Evolutionary conservation across 2,888 invertebrate genomes (phyloP), one percentile per base, ranked within the genome.

Genomic region (Acanthococcus lagerstroemiae): DNA sequence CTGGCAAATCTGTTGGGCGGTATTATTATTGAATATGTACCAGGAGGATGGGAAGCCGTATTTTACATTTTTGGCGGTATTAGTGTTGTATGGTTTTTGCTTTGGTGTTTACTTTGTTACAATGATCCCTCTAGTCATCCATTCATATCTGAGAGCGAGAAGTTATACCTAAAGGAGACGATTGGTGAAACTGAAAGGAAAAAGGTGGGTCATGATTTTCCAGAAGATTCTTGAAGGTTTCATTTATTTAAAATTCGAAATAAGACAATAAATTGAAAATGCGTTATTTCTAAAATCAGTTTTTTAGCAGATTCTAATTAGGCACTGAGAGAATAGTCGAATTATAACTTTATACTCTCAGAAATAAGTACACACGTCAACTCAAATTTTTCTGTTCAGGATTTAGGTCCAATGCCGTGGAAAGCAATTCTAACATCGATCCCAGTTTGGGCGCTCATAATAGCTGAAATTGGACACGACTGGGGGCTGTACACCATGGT

Each of bases 401-500:
- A 79, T 67, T 78, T 83, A 5, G 81, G 82, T 0, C 78, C 82
- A 0, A 84, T 85, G 26, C 88, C 88, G 0, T 89, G 88, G 87
- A 81, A 79, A 71, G 79, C 80, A 0, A 86, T 90, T 58, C 76
- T 86, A 17, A 84, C 69, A n/a, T 76, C 76, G 4, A 63, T 72
- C 21, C 76, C 77, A 4, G 73, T 77, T 17, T 76, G 74, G 74
- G 75, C 87, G 0, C 56, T 73, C 27, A 69, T 72, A 12, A 69
- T 72, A 5, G 72, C 68, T 17, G 73, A 76, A 70, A 68, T 73
- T 9, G 80, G 81, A 4, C 85, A 85, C 74, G 84, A 84, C 72
- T 86, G 84, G 82, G 84, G 84, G 4, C 83, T 85, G 72, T 85
- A 83, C 74, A 84, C 84, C 4, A 83, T 86, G 81, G 82, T 85